Evolutionary conservation across 2,113 vertebrate species (phyloP).

Genomic region (Cyprinodon tularosa): DNA sequence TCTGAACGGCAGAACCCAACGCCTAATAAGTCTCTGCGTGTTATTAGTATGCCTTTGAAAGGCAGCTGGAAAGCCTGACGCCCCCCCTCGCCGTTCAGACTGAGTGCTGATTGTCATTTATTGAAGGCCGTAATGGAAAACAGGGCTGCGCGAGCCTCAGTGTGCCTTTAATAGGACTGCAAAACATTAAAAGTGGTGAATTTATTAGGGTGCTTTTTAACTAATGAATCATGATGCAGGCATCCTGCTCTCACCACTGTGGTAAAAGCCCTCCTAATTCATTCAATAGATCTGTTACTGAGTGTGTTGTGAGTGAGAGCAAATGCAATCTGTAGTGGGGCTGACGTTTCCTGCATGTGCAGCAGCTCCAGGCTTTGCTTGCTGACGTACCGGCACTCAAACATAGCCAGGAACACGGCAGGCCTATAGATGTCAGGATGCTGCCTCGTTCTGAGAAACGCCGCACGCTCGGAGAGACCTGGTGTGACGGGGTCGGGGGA

Average conservation of each 20-base stretch:
- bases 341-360: slow-evolving; percentile 13
- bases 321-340: slow-evolving; percentile 16
- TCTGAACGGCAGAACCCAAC: slow-evolving; percentile 65
- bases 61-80: slow-evolving; percentile 55
- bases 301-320: slow-evolving; percentile 34
- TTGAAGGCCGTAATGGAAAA: slow-evolving; percentile 77
- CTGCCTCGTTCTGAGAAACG: slow-evolving; percentile 27
- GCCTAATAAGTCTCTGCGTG: slow-evolving; percentile 79
- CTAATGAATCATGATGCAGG: slow-evolving; percentile 74
- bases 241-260: slow-evolving; percentile 46
- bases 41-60: slow-evolving; percentile 73
- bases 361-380: background rate
- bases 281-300: slow-evolving; percentile 64
- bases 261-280: slow-evolving; percentile 80
- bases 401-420: slow-evolving; percentile 10
- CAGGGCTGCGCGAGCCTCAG: slow-evolving; percentile 50
- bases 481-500: slow-evolving; percentile 22
- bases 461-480: slow-evolving; percentile 14
- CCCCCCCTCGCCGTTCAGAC: slow-evolving; percentile 41
- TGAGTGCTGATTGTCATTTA: slow-evolving; percentile 79
- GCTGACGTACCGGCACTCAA: slow-evolving; percentile 13
- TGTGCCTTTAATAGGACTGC: slow-evolving; percentile 73
- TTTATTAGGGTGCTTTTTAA: slow-evolving; percentile 82
- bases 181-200: slow-evolving; percentile 77
- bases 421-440: slow-evolving; percentile 18